Conservation (phyloP, 2,888 invertebrate species). For the Lutraria lutraria region DNA sequence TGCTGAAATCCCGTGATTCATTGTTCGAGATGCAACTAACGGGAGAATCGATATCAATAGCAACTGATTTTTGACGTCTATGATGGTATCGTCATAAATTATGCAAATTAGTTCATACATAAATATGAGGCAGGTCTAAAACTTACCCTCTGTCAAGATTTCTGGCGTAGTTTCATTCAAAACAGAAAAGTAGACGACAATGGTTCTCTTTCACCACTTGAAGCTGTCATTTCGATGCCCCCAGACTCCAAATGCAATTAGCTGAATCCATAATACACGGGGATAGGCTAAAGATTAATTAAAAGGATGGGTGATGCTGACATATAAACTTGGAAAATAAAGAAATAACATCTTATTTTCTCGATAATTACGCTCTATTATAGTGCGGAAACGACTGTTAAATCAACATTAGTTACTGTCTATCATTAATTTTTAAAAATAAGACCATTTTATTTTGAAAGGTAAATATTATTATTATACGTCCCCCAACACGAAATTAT, state of each 20-base stretch:
- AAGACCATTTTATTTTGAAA: slow-evolving; percentile 43
- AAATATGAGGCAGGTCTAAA: slow-evolving; percentile 62
- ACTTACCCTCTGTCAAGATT: not conserved
- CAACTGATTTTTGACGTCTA: slow-evolving; percentile 41
- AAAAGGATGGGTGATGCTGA: not conserved
- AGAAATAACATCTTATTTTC: not conserved
- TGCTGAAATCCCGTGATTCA: slow-evolving; percentile 43
- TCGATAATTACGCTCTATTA: not conserved
- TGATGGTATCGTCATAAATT: slow-evolving; percentile 60
- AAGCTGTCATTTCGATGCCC: not conserved
- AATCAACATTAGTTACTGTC: not conserved
- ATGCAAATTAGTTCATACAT: slow-evolving; percentile 68
- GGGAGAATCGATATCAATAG: slow-evolving; percentile 36
- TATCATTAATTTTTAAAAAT: not conserved
- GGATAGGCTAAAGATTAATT: not conserved
- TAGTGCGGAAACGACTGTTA: not conserved
- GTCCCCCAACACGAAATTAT: slow-evolving; percentile 35
- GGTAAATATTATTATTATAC: slow-evolving; percentile 41
- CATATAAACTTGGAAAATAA: not conserved
- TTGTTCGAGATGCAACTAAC: slow-evolving; percentile 33
- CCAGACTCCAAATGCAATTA: not conserved
- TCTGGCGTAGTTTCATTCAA: not conserved
- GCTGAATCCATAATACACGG: not conserved
- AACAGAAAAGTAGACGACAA: not conserved
- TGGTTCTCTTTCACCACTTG: not conserved